These are phyloP conservation scores for Pedionomus torquatus DNA, from an alignment of 2,113 vertebrate genomes.

Conservation along the genomic window DNA sequence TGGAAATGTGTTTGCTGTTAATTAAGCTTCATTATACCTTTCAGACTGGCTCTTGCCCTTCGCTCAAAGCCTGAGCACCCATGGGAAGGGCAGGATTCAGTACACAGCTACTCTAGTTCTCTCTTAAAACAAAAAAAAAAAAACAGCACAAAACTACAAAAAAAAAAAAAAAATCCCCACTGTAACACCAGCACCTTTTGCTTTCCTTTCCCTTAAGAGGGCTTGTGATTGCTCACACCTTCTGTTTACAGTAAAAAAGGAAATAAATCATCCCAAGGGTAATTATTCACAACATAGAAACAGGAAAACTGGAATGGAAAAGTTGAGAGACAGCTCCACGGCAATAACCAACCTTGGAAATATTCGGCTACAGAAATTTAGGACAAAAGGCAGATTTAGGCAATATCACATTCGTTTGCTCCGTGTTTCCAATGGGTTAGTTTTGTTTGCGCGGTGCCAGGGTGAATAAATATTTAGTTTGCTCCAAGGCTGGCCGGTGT, in stretches of 20 bases:
- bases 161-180: fast-evolving
- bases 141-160: neutral
- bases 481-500: neutral
- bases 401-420: neutral
- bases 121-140: neutral
- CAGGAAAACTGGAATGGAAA: neutral
- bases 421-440: neutral
- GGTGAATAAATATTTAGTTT: neutral
- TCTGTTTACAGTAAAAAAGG: neutral
- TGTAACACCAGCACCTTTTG: neutral
- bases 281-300: neutral
- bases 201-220: neutral
- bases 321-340: neutral
- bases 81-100: neutral
- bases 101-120: neutral
- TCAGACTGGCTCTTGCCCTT: neutral
- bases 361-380: neutral
- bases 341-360: neutral
- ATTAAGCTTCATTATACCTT: neutral
- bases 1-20: neutral
- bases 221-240: neutral
- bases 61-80: too few species aligned
- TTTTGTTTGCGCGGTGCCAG: neutral
- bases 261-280: neutral
- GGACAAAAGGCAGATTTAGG: neutral